Conservation (phyloP, 2,888 invertebrate species). For the Meloe dianella region DNA sequence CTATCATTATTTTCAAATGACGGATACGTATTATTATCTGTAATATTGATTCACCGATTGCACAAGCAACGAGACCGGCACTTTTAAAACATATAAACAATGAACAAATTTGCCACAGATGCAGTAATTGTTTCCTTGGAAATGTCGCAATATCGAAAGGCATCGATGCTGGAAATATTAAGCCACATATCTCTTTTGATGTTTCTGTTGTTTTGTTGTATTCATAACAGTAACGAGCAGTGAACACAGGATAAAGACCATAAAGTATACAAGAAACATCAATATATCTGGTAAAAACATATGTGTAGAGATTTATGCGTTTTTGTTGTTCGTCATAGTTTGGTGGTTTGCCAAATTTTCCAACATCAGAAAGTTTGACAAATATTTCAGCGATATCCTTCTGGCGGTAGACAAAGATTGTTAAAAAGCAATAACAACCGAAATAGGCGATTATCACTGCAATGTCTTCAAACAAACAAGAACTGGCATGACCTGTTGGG, state of each 20-base stretch:
- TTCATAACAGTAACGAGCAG: background rate
- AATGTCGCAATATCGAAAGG: slow-evolving; percentile 19
- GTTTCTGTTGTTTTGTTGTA: background rate
- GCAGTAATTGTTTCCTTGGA: slow-evolving; percentile 16
- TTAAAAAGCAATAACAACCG: background rate
- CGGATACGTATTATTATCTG: slow-evolving; percentile 16
- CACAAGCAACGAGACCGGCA: slow-evolving; percentile 6
- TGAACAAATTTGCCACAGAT: slow-evolving; percentile 20
- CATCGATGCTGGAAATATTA: slow-evolving; percentile 15
- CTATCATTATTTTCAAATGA: slow-evolving; percentile 18
- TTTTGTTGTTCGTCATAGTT: background rate
- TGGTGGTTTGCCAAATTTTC: background rate
- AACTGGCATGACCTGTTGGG: background rate
- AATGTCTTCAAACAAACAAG: background rate
- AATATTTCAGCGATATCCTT: background rate
- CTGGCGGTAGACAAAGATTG: background rate
- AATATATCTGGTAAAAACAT: background rate
- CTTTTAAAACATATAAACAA: slow-evolving; percentile 11
- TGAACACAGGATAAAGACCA: slow-evolving; percentile 15
- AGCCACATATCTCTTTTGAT: slow-evolving; percentile 15
- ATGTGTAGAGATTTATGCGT: background rate
- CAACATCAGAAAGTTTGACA: background rate
- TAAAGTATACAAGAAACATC: background rate
- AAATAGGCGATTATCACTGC: background rate
- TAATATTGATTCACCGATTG: slow-evolving; percentile 13